Evolutionary conservation across 2,113 vertebrate species (phyloP), one percentile per base, ranked within the genome.

Genomic region (Phalacrocorax brasilianus): DNA sequence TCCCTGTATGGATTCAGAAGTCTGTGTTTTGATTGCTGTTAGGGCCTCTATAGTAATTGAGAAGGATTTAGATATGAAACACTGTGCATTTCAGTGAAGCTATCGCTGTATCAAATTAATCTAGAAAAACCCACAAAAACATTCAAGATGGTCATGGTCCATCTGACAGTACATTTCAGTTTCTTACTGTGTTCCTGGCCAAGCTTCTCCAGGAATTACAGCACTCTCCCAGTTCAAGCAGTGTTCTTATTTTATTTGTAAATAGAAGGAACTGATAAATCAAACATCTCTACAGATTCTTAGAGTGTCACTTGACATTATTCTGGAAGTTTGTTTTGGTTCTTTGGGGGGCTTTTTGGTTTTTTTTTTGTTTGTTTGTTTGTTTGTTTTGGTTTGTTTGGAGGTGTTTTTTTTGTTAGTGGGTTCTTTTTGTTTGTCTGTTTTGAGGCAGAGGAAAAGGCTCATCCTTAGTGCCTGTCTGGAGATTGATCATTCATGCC

Each of bases 291-390:
- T 52, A 15, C 0, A 2, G 79, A 82, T 17, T 44, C 42, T 33
- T 44, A 44, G 23, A 78, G 8, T 80, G 26, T 66, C 32, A 67
- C 44, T 59, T 3, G 1, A 67, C 27, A 73, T 21, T 35, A 79
- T 50, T 71, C 30, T 40, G 8, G 21, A 89, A 91, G 12, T 88
- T 59, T 74, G 19, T 27, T 84, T 66, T 63, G 81, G 52, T 78
- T 77, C 24, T 53, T 33, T 7, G 2, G 30, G 3, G 0, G 0
- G 0, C 53, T 68, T 80, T 28, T 38, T 76, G 1, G 0, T 5
- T 89, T 58, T 47, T 66, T 70, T 47, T 9, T 12, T n/a, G n/a
- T n/a, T n/a, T n/a, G n/a, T n/a, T 50, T 63, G 15, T 44, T 44
- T 44, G 12, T 44, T 44, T 44, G 14, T 44, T 44, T 14, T 45